phyloP scores from a whole-genome alignment of 2,888 invertebrate genomes.

The Agrochola lota region DNA sequence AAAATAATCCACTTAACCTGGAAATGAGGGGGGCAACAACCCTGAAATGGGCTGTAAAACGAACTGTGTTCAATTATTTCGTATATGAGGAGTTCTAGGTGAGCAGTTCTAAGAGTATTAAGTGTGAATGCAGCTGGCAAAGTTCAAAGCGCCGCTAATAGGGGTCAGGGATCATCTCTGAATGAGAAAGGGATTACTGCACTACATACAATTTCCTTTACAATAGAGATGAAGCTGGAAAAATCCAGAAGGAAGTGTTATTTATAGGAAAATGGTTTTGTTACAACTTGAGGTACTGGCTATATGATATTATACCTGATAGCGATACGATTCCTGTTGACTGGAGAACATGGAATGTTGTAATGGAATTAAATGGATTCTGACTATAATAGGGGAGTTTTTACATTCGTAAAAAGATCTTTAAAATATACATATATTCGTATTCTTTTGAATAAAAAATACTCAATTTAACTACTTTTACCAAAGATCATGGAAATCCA shows the following conservation, averaged over 20 bases:
- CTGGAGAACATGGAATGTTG: not conserved
- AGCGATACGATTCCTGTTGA: not conserved
- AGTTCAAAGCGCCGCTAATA: constrained; percentile 2
- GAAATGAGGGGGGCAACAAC: constrained; percentile 16
- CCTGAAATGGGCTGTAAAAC: constrained; percentile 11
- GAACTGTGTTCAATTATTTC: constrained; percentile 14
- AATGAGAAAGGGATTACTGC: constrained; percentile 10
- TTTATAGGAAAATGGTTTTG: constrained; percentile 19
- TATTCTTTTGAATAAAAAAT: not conserved
- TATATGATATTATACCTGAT: too few species aligned
- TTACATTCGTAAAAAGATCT: too few species aligned
- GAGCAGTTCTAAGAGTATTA: not conserved
- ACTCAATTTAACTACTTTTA: not conserved
- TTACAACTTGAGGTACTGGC: not conserved
- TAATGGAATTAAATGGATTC: not conserved
- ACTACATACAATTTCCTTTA: constrained; percentile 15
- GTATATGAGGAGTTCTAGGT: constrained; percentile 3
- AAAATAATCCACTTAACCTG: constrained; percentile 48
- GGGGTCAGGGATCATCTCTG: constrained; percentile 9
- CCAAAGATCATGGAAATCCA: constrained; percentile 36
- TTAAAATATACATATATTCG: too few species aligned
- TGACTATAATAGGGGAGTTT: too few species aligned
- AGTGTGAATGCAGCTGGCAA: constrained; percentile 13
- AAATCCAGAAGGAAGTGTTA: constrained; percentile 24
- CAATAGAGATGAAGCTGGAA: not conserved